phyloP scores from a whole-genome alignment of 1,140 invertebrate species.

The Nixonia krombeini region DNA sequence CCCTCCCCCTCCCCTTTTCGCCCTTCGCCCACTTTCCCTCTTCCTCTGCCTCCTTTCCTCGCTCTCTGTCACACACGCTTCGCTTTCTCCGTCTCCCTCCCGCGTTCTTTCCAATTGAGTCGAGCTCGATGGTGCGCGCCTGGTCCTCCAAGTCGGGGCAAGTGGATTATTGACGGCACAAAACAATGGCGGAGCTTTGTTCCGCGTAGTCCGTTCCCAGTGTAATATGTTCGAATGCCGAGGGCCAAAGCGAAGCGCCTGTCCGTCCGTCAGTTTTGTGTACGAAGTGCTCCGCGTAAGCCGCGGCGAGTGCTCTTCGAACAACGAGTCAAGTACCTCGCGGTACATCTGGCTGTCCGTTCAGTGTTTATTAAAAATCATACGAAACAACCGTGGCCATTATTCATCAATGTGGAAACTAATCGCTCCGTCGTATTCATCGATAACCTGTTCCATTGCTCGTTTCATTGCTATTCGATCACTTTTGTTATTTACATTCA shows the following conservation, averaged over 20 bases:
- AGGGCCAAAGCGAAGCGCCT: conserved; percentile 51
- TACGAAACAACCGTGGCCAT: conserved; percentile 53
- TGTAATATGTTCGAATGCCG: conserved; percentile 63
- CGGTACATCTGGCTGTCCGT: conserved; percentile 68
- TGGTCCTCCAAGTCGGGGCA: conserved; percentile 61
- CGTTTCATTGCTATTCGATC: too few relatives aligned
- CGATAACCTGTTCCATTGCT: not conserved
- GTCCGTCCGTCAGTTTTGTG: conserved; percentile 65
- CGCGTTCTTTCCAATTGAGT: conserved; percentile 56
- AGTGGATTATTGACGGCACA: conserved; percentile 69
- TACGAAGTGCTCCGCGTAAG: conserved; percentile 59
- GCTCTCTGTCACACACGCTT: too few relatives aligned
- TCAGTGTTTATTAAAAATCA: conserved; percentile 70
- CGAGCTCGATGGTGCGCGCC: conserved; percentile 36
- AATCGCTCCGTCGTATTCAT: not conserved
- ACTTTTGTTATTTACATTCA: too few relatives aligned
- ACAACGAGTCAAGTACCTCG: conserved; percentile 61
- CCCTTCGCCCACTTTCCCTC: not conserved
- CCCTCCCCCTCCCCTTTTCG: not conserved
- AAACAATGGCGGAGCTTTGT: conserved; percentile 67
- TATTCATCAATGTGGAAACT: conserved; percentile 20
- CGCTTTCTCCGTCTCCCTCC: conserved; percentile 3
- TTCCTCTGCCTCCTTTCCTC: conserved; percentile 9
- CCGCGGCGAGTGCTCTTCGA: conserved; percentile 55
- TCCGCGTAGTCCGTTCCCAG: conserved; percentile 49